phyloP scores from a whole-genome alignment of 1,140 invertebrate species.

The Asbolus verrucosus region DNA sequence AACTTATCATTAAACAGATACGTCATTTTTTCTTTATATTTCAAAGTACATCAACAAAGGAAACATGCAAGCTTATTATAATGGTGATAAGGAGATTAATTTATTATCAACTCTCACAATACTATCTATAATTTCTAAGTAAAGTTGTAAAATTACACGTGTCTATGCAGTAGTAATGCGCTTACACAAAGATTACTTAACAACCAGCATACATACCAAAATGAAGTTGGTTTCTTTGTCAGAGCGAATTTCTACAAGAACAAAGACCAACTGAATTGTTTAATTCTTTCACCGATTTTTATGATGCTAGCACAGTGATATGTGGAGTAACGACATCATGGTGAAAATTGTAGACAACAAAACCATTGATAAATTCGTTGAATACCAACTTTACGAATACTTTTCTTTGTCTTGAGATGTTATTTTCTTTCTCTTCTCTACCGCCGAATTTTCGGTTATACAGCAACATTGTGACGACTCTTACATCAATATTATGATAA shows the following conservation, averaged over 20 bases:
- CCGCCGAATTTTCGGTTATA: slow-evolving; percentile 63
- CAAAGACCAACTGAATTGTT: neutral
- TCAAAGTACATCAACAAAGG: no score
- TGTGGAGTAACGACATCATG: slow-evolving; percentile 74
- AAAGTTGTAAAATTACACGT: no score
- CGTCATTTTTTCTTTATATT: no score
- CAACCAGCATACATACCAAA: neutral
- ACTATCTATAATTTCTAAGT: no score
- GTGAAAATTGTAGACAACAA: slow-evolving; percentile 63
- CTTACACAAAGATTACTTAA: neutral
- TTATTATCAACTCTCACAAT: no score
- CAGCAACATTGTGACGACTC: slow-evolving; percentile 66
- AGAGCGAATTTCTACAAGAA: neutral
- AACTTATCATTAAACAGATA: no score
- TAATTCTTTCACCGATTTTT: neutral
- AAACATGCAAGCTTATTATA: no score
- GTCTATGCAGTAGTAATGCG: no score
- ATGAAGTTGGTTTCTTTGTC: neutral
- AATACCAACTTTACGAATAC: slow-evolving; percentile 71
- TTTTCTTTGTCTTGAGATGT: slow-evolving; percentile 68
- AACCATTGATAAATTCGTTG: slow-evolving; percentile 69
- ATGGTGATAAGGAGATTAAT: no score
- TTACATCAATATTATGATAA: slow-evolving; percentile 58
- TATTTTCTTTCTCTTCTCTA: slow-evolving; percentile 69
- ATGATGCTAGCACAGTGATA: slow-evolving; percentile 67